Evolutionary conservation across 2,113 vertebrate genomes (phyloP), one percentile per base, ranked within the genome.

Genomic region (Tachysurus vachellii): DNA sequence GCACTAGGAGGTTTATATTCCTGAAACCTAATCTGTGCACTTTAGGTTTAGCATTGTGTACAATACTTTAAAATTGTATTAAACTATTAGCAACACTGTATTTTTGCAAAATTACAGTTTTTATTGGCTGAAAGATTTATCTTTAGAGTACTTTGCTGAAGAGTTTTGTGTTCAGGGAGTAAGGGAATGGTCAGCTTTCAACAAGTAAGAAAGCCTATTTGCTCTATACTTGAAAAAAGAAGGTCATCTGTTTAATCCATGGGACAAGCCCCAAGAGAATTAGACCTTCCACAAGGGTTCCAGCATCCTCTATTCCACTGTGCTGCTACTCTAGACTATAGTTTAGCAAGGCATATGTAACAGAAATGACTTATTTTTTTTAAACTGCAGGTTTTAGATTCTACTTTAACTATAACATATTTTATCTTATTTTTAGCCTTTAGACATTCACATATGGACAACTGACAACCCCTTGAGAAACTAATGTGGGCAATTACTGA

Each of bases 191-290:
- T 86, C 47, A 66, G 36, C 44, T 80, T 47, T 56, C 61, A 64
- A 28, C 19, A 36, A 50, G 62, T 85, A 44, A 80, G 61, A 12
- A 23, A 79, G 73, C 56, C 28, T 85, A 57, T 26, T 23, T 59
- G 47, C 61, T 14, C 59, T 50, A 19, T 61, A 36, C 12, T 66
- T 31, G 16, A 66, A 28, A 80, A 62, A 16, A 66, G 14, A 31
- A n/a, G 17, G 23, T 70, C 47, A 83, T 56, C 17, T n/a, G n/a
- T 85, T 76, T 85, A 79, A 64, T 79, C n/a, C 42, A 54, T 13
- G 17, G 26, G 4, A 59, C 21, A 57, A 19, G 31, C 54, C 36
- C 53, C n/a, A 70, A 47, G 47, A 26, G 47, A 70, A 31, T 54
- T 83, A 64, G 12, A 64, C 62, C 23, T 64, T 64, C 11, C 47